These are phyloP conservation scores for Pandemis cinnamomeana DNA, from an alignment of 2,888 invertebrate genomes.

Conservation along the genomic window DNA sequence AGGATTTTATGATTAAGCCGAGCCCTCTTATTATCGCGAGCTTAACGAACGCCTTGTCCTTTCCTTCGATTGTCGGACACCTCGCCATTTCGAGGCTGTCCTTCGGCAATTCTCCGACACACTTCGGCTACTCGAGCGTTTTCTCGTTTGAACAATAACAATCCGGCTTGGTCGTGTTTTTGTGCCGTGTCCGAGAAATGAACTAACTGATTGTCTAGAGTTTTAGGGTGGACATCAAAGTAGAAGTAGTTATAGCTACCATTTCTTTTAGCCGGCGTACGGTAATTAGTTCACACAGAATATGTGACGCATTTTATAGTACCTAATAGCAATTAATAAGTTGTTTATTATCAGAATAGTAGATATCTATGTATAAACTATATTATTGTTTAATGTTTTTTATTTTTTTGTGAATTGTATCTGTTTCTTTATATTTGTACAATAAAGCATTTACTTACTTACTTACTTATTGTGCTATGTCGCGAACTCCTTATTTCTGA, in stretches of 20 bases:
- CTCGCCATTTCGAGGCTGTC: constrained; percentile 14
- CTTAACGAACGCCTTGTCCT: constrained; percentile 38
- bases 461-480: too few relatives aligned
- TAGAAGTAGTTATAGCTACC: background rate
- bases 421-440: too few relatives aligned
- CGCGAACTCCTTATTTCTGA: too few relatives aligned
- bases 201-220: constrained; percentile 10
- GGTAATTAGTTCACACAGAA: background rate
- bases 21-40: constrained; percentile 38
- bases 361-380: too few relatives aligned
- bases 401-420: too few relatives aligned
- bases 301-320: background rate
- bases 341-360: too few relatives aligned
- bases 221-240: background rate
- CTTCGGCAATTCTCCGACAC: constrained; percentile 13
- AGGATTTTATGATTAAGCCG: constrained; percentile 40
- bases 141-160: constrained; percentile 20
- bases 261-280: background rate
- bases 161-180: constrained; percentile 26
- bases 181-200: constrained; percentile 6
- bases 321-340: too few relatives aligned
- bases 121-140: constrained; percentile 8
- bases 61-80: constrained; percentile 30
- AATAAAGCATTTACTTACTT: too few relatives aligned
- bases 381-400: too few relatives aligned